These are phyloP conservation scores for Acanthiza pusilla DNA, from an alignment of 2,797 vertebrate species.

Conservation along the genomic window DNA sequence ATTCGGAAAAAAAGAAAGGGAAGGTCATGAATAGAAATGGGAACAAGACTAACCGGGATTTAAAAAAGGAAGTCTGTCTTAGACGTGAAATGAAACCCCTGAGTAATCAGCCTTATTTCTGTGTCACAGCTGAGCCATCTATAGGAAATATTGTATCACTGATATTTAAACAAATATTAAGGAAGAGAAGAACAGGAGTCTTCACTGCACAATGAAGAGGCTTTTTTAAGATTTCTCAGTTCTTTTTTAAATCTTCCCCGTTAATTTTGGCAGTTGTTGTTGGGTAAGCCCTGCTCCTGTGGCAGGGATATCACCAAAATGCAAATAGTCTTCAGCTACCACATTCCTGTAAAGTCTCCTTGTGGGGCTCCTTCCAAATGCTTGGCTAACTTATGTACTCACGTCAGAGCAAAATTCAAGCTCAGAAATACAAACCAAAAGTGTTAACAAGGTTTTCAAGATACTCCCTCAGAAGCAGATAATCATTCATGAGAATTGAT, in stretches of 20 bases:
- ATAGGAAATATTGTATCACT: conserved; percentile 29
- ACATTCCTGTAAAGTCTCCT: not conserved
- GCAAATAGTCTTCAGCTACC: not conserved
- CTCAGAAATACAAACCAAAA: conserved; percentile 57
- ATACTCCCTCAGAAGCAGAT: conserved; percentile 42
- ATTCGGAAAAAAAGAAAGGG: not conserved
- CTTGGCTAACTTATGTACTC: not conserved
- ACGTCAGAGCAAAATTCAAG: conserved; percentile 40
- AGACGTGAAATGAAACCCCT: not conserved
- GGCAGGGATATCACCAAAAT: not conserved
- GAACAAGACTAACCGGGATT: not conserved
- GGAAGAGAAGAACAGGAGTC: not conserved
- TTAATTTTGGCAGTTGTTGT: not conserved
- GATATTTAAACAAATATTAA: conserved; percentile 17
- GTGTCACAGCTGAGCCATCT: conserved; percentile 63
- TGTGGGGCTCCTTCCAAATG: not conserved
- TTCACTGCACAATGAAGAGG: not conserved
- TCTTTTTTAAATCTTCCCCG: not conserved
- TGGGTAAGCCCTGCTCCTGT: not conserved
- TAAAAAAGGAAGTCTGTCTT: not conserved
- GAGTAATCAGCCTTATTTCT: conserved; percentile 13
- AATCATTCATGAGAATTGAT: conserved; percentile 62
- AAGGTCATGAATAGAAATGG: not conserved
- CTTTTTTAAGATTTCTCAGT: not conserved
- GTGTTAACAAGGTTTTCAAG: conserved; percentile 55